Percentiles rank a stretch among this genome's conserved stretches.
Conservation (phyloP, 2,113 vertebrate genomes). For the Vulpes vulpes region DNA sequence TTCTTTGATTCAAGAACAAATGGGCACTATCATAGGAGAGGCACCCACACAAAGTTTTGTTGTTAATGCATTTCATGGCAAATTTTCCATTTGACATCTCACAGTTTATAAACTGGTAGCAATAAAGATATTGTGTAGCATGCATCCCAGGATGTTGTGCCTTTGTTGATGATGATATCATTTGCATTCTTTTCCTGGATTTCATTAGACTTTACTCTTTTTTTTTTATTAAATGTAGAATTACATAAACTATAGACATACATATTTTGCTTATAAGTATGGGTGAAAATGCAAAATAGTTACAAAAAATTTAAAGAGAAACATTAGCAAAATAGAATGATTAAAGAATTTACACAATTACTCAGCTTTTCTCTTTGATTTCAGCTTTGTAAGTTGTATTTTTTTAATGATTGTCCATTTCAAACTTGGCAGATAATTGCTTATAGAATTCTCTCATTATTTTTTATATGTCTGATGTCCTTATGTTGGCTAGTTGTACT, state of each 20-base stretch:
- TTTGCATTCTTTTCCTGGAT: not conserved
- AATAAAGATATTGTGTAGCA: not conserved
- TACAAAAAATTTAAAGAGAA: constrained; percentile 16
- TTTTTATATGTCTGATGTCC: not conserved
- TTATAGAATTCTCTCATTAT: not conserved
- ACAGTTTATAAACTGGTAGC: constrained; percentile 17
- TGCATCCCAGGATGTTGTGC: not conserved
- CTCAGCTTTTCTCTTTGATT: not conserved
- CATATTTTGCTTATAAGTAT: not conserved
- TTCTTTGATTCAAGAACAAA: not conserved
- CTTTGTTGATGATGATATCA: not conserved
- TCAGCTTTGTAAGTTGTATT: not conserved
- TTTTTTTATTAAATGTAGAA: not conserved
- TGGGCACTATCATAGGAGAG: not conserved
- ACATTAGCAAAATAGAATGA: not conserved
- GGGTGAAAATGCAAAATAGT: not conserved
- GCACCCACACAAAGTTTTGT: not conserved
- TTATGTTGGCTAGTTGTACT: not conserved
- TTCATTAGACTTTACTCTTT: not conserved
- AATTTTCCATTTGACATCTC: constrained; percentile 28
- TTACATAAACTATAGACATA: not conserved
- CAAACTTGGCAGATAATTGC: not conserved
- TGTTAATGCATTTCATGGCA: constrained; percentile 1
- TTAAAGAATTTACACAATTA: not conserved
- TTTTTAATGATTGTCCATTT: not conserved